Percentiles rank a stretch among this genome's conserved stretches.
phyloP scores from a whole-genome alignment of 2,797 vertebrate species.

The Onychomys leucogaster region DNA sequence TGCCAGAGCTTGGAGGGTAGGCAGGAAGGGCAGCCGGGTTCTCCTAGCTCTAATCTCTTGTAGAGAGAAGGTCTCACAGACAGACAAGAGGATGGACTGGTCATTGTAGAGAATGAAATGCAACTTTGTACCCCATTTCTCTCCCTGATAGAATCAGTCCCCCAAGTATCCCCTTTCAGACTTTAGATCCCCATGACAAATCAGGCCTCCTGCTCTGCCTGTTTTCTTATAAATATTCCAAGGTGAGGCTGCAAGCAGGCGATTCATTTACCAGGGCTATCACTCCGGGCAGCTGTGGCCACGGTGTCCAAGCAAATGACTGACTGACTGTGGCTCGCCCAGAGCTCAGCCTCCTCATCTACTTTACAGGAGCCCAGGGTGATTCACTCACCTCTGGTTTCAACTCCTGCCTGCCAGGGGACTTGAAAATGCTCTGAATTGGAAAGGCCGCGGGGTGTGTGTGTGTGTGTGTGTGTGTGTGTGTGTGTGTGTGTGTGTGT shows the following conservation, averaged over 20 bases:
- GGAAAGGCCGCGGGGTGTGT: not conserved
- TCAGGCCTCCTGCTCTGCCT: slow-evolving; percentile 15
- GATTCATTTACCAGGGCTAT: slow-evolving; percentile 71
- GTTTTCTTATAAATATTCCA: slow-evolving; percentile 79
- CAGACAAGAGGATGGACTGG: not conserved
- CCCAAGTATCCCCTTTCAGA: not conserved
- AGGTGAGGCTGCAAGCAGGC: not conserved
- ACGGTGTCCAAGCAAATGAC: not conserved
- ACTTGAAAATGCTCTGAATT: slow-evolving; percentile 32
- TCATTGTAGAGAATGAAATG: not conserved
- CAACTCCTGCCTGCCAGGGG: not conserved
- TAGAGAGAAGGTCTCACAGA: not conserved
- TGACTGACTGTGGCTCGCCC: not conserved
- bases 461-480: no score
- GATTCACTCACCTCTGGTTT: slow-evolving; percentile 41
- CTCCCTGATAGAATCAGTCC: not conserved
- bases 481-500: no score
- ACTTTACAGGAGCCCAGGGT: slow-evolving; percentile 59
- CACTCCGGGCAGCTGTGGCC: not conserved
- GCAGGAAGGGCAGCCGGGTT: not conserved
- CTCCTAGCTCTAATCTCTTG: not conserved
- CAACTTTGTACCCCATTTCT: not conserved
- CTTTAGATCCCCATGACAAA: not conserved
- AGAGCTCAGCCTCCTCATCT: slow-evolving; percentile 20
- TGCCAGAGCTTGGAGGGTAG: not conserved